Base-by-base conservation (phyloP, 2,888 invertebrate genomes). In the Dynastes maya region DNA sequence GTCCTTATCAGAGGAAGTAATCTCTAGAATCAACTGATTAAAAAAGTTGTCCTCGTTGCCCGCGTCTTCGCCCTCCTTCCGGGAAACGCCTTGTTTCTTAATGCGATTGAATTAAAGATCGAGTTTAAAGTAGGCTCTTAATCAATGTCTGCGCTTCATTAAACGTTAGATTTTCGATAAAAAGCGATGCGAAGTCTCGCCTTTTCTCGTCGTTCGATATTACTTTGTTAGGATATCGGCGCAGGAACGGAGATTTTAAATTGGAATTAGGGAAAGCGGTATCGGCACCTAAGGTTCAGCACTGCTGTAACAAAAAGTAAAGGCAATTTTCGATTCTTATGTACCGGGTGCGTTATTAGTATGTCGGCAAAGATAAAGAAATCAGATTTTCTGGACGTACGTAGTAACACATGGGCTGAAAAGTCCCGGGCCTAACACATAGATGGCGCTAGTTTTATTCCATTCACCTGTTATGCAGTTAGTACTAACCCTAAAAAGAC, bases 71-170 rank as follows among this genome's bases (percentile, higher is more conserved):
- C 45, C 68, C 13, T 9, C 37, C 61, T 83, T 81, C 82, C 84
- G 82, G 82, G 82, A 84, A 84, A 86, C 84, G 84, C 83, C 85
- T 86, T 86, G 86, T 83, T 84, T 82, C 85, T 86, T 87, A 88
- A 88, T 86, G 87, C 86, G 88, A 88, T 88, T 88, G 88, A 88
- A 88, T 89, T 89, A 88, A 89, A 88, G 88, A 88, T 88, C 87
- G 86, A 86, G 85, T 86, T 86, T 85, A 83, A 86, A 87, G 88
- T 86, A 84, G 86, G 85, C 86, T 86, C 85, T 89, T 88, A 88
- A 88, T 89, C 89, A 89, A 88, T 87, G 88, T 88, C 88, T 85
- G 84, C 84, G 85, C 86, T 88, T 88, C 87, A 88, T 88, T 88
- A 88, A 87, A 84, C 85, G 84, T 85, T 84, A 86, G 86, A 87